Evolutionary conservation across 2,113 vertebrate species (phyloP), one percentile per base, ranked within the genome.

Genomic region (Peromyscus maniculatus): DNA sequence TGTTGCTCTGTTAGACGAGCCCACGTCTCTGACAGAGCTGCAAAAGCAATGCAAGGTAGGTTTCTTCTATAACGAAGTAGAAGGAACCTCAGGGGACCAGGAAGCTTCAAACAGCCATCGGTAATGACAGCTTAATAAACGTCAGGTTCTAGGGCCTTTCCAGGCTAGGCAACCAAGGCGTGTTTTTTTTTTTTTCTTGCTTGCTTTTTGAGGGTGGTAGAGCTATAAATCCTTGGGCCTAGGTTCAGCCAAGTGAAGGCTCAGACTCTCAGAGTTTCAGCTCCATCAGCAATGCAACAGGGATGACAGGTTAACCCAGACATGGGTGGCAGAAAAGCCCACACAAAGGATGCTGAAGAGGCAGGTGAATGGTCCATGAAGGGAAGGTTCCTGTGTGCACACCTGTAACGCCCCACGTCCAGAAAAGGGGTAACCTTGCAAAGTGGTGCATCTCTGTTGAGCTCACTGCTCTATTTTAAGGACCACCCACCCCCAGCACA

Each of bases 61-160:
- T 46, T 82, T 82, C 80, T 78, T 93, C 57, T 69, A 89, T 52
- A 95, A 94, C 33, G 24, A 67, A 96, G 87, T 21, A n/a, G 46
- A 92, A 36, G 72, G 33, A 46, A 78, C 59, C 87, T 46, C 66
- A 59, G 87, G 92, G 79, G 72, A 82, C 39, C 52, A 46, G 24
- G 36, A 43, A 52, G 93, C 59, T 91, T 59, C 4, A 4, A 93
- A 86, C 66, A 89, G 91, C 91, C 95, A 80, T 43, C 69, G 87
- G n/a, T 59, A 55, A 67, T 74, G 74, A 96, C 91, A 96, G 96
- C 43, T 52, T 52, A 52, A 52, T 52, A 62, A 86, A 91, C 57
- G 87, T 16, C 57, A 79, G 78, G 55, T n/a, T 93, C 8, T 3
- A 28, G 31, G 7, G 43, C 66, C 75, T 31, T 33, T 1, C 2